Percentiles rank a stretch among this genome's conserved stretches.
Evolutionary conservation across 2,113 vertebrate genomes (phyloP).

Genomic region (Phylloscopus whistleri): DNA sequence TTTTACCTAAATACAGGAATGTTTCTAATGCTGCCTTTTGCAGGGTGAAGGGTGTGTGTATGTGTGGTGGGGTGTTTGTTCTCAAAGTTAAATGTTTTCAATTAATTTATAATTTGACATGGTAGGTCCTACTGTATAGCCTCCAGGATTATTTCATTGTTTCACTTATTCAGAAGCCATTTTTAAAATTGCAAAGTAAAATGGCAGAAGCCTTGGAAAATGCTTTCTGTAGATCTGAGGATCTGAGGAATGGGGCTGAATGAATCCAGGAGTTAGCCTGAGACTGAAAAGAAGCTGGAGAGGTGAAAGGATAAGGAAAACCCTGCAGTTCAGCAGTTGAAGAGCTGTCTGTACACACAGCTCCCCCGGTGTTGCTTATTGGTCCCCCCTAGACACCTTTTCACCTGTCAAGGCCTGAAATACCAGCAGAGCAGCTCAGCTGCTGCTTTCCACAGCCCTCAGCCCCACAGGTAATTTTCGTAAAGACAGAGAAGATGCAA

Average conservation of each 20-base stretch:
- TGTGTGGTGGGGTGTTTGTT: not conserved
- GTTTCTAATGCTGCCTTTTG: conserved; percentile 32
- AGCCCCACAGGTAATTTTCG: not conserved
- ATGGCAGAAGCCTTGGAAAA: not conserved
- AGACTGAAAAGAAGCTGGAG: not conserved
- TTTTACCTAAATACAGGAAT: conserved; percentile 56
- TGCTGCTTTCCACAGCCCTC: not conserved
- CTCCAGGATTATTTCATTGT: not conserved
- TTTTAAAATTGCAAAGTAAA: not conserved
- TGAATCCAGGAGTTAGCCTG: not conserved
- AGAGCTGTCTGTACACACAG: not conserved
- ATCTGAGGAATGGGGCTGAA: not conserved
- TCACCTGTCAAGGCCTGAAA: not conserved
- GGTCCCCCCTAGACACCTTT: not conserved
- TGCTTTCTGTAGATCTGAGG: not conserved
- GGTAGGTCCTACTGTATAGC: not conserved
- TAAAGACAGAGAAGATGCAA: not conserved
- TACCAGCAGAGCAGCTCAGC: not conserved
- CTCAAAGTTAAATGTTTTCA: not conserved
- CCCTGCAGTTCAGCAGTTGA: not conserved
- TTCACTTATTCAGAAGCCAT: not conserved
- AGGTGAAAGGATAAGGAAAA: not conserved
- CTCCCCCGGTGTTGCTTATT: accelerated
- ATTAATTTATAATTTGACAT: not conserved
- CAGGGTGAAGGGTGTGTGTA: not conserved